These are phyloP conservation scores for Unio delphinus DNA, from an alignment of 2,888 invertebrate species.

Conservation along the genomic window DNA sequence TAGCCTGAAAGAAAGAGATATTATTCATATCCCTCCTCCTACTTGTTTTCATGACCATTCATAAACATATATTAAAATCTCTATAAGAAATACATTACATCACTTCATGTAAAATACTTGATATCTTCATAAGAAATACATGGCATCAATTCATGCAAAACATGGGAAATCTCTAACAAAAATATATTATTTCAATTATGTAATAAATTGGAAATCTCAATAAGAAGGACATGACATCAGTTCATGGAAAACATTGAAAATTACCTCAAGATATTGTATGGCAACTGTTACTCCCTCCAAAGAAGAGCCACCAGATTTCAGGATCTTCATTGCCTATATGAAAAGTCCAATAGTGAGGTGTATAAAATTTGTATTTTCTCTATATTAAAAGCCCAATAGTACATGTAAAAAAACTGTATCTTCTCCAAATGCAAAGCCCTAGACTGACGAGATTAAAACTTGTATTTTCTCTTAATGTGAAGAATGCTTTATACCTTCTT, in stretches of 20 bases:
- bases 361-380: too few species aligned
- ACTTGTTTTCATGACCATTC: too few species aligned
- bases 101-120: not conserved
- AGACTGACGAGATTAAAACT: not conserved
- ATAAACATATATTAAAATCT: too few species aligned
- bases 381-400: too few species aligned
- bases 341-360: not conserved
- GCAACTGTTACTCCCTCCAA: slow-evolving; percentile 87
- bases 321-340: slow-evolving; percentile 66
- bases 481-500: too few species aligned
- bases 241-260: not conserved
- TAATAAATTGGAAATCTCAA: not conserved
- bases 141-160: not conserved
- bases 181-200: not conserved
- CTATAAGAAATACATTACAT: too few species aligned
- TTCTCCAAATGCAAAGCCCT: slow-evolving; percentile 18
- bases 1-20: too few species aligned
- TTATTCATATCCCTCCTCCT: too few species aligned
- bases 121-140: not conserved
- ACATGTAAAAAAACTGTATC: too few species aligned
- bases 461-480: too few species aligned
- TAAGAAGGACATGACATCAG: too few species aligned
- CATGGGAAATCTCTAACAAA: not conserved
- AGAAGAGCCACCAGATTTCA: slow-evolving; percentile 81
- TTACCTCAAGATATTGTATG: slow-evolving; percentile 82